phyloP scores from a whole-genome alignment of 2,888 invertebrate species.

The Tiliacea citrago region DNA sequence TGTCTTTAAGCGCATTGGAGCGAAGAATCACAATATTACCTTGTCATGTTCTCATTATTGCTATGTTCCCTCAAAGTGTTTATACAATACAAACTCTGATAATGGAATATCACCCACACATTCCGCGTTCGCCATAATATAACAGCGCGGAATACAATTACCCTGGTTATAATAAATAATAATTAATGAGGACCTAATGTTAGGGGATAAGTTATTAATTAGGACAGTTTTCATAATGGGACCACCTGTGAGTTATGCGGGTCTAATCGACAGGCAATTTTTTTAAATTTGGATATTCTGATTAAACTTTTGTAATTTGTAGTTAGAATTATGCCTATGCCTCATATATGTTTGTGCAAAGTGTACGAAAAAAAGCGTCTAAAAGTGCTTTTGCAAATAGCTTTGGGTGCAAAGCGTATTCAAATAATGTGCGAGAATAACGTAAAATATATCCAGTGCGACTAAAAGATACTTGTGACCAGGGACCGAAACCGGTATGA shows the following conservation, averaged over 20 bases:
- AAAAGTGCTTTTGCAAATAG: no score
- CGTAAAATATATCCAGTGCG: background rate
- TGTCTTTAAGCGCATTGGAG: background rate
- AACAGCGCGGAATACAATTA: conserved; percentile 52
- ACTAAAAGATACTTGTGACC: no score
- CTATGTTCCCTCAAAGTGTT: conserved; percentile 5
- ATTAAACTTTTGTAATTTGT: background rate
- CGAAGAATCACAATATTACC: conserved; percentile 19
- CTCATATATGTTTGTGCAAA: background rate
- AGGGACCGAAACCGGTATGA: no score
- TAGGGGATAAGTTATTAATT: conserved; percentile 51
- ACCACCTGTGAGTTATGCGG: background rate
- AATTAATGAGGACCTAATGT: conserved; percentile 55
- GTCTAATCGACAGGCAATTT: conserved; percentile 2
- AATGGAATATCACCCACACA: conserved; percentile 53
- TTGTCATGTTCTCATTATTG: conserved; percentile 17
- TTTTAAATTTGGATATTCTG: background rate
- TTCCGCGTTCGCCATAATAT: conserved; percentile 33
- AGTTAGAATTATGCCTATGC: background rate
- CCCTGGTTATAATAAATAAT: conserved; percentile 47
- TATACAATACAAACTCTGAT: conserved; percentile 32
- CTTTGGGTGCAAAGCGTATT: background rate
- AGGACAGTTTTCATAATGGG: conserved; percentile 30
- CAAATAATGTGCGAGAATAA: background rate
- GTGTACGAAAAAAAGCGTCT: background rate